These are phyloP conservation scores for Limulus polyphemus DNA, from an alignment of 2,888 invertebrate genomes.

Conservation along the genomic window DNA sequence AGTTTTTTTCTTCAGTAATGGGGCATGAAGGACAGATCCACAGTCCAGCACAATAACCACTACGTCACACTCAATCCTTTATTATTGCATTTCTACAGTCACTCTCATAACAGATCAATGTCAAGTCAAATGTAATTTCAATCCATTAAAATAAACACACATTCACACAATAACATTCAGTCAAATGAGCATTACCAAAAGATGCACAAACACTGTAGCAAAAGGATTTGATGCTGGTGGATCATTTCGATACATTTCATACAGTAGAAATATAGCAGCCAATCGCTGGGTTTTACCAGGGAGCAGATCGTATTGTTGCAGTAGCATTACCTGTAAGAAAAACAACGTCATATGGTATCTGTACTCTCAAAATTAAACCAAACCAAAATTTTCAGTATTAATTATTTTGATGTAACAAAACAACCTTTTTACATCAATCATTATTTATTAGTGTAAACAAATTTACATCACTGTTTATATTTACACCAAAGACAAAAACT, in stretches of 20 bases:
- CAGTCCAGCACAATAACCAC: too few species aligned
- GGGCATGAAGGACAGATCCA: too few species aligned
- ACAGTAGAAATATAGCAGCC: slow-evolving; percentile 53
- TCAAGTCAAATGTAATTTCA: too few species aligned
- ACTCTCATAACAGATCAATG: too few species aligned
- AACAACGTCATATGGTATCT: neutral
- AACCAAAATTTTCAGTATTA: too few species aligned
- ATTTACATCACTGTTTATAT: neutral
- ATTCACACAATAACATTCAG: too few species aligned
- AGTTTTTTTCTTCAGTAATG: too few species aligned
- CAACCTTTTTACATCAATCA: neutral
- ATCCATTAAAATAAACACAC: too few species aligned
- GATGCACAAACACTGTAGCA: slow-evolving; percentile 53
- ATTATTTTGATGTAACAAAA: neutral
- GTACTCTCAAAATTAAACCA: too few species aligned
- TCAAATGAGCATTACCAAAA: slow-evolving; percentile 43
- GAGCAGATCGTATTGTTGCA: slow-evolving; percentile 57
- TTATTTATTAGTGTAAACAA: neutral
- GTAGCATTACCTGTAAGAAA: slow-evolving; percentile 34
- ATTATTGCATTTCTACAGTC: too few species aligned
- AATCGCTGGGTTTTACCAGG: slow-evolving; percentile 53
- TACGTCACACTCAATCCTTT: too few species aligned
- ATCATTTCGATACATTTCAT: slow-evolving; percentile 54
- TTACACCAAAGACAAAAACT: too few species aligned
- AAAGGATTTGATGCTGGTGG: slow-evolving; percentile 55